Evolutionary conservation across 2,888 invertebrate genomes (phyloP).

Genomic region (Limnephilus auricula): DNA sequence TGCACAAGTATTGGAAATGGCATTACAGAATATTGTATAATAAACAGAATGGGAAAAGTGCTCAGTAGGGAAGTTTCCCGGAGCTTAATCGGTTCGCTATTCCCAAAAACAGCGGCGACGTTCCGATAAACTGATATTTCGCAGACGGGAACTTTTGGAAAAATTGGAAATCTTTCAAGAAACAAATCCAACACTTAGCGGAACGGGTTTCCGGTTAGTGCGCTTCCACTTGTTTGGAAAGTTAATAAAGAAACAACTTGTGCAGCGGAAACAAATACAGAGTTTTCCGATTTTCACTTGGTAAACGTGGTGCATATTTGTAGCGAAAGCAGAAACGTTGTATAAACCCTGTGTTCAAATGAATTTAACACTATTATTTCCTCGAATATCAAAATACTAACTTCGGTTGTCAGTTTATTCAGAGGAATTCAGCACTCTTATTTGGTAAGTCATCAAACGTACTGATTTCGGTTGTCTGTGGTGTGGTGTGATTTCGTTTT

Average conservation of each 20-base stretch:
- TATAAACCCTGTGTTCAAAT: background rate
- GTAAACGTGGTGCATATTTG: background rate
- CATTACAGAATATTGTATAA: background rate
- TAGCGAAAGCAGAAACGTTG: background rate
- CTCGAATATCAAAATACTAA: too few species aligned
- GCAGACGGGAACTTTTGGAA: background rate
- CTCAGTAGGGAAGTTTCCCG: background rate
- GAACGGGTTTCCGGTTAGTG: background rate
- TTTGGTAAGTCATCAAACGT: too few species aligned
- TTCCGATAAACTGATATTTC: background rate
- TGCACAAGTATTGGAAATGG: background rate
- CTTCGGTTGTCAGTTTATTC: too few species aligned
- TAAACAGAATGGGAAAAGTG: background rate
- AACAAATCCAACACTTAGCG: background rate
- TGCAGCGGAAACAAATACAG: background rate
- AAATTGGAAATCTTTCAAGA: background rate
- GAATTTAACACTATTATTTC: background rate
- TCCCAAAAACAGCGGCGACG: background rate
- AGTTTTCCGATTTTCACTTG: background rate
- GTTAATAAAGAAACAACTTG: background rate
- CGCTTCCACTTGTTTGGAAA: background rate
- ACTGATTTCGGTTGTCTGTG: too few species aligned
- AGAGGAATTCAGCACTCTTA: too few species aligned
- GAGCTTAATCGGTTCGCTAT: background rate
- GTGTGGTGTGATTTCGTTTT: too few species aligned